Evolutionary conservation across 1,140 invertebrate species (phyloP), one percentile per base, ranked within the genome.

Genomic region (Ganaspis sp.): DNA sequence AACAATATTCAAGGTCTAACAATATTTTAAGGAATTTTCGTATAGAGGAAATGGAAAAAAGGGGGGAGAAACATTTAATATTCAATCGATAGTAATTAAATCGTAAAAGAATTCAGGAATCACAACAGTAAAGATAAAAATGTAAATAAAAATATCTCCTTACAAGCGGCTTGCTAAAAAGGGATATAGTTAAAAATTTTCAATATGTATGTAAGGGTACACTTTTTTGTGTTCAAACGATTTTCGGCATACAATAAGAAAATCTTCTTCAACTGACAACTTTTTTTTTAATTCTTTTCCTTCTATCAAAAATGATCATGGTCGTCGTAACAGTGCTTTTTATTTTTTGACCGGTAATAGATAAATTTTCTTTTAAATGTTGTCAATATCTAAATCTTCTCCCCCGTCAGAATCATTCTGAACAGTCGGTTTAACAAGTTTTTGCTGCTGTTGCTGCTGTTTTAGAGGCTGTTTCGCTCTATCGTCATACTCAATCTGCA

Each of bases 371-470:
- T 81, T 92, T 93, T 96, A 98, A 89, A 98, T 98, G 87, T 96
- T 96, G 93, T 98, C 97, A 88, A 98, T 98, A 90, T 98, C 96
- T 84, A 98, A 95, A 81, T 96, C 95, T 83, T 94, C 94, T 29
- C 94, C 96, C 64, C 94, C 95, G 76, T 95, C 95, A 53, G 95
- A 95, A 70, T 94, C 92, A 53, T 92, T 91, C 49, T 92, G 77
- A 42, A 77, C 81, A 21, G 84, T 89, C 71, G 91, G 90, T 82
- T 93, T 92, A 77, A 92, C 92, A 38, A 81, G 84, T 70, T n/a
- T n/a, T n/a, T n/a, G n/a, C n/a, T 82, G 85, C 83, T 79, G 88
- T 85, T 82, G 89, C 85, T 84, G 92, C 81, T 85, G 90, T 78
- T 96, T 92, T 23, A 95, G 93, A 45, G 95, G 94, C 75, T 94